Evolutionary conservation across 2,888 invertebrate genomes (phyloP).

Genomic region (Sarcophaga subvicina): DNA sequence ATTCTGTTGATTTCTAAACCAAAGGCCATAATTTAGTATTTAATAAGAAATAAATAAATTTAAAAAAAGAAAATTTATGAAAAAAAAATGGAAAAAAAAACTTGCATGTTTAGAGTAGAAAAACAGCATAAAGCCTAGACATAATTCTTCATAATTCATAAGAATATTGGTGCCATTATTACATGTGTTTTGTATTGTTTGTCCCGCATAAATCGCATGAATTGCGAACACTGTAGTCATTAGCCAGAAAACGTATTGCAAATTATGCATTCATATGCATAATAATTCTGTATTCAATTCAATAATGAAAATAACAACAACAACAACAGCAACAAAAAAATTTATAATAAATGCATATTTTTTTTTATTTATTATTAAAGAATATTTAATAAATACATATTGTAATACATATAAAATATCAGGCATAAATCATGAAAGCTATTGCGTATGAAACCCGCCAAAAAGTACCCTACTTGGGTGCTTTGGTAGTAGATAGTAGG

Average conservation of each 20-base stretch:
- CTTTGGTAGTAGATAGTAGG: too few species aligned
- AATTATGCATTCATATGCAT: conserved; percentile 49
- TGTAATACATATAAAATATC: too few species aligned
- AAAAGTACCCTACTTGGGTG: too few species aligned
- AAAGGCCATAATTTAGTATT: conserved; percentile 48
- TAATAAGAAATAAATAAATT: background rate
- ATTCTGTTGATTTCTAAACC: conserved; percentile 46
- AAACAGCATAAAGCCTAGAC: conserved; percentile 64
- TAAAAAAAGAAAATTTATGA: conserved; percentile 1
- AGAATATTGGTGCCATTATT: conserved; percentile 70
- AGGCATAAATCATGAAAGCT: too few species aligned
- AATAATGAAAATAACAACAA: background rate
- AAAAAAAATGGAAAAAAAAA: conserved; percentile 17
- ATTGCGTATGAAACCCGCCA: too few species aligned
- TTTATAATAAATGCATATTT: conserved; percentile 37
- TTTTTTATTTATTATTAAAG: conserved; percentile 19
- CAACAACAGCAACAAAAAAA: background rate
- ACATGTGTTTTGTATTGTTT: conserved; percentile 28
- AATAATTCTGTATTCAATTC: conserved; percentile 57
- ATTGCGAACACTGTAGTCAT: conserved; percentile 32
- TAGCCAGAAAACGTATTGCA: conserved; percentile 32
- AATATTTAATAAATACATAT: background rate
- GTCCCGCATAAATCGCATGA: conserved; percentile 47
- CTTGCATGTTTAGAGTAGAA: conserved; percentile 23
- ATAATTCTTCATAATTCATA: conserved; percentile 72